phyloP scores from a whole-genome alignment of 2,888 invertebrate species.

The Celastrina argiolus region DNA sequence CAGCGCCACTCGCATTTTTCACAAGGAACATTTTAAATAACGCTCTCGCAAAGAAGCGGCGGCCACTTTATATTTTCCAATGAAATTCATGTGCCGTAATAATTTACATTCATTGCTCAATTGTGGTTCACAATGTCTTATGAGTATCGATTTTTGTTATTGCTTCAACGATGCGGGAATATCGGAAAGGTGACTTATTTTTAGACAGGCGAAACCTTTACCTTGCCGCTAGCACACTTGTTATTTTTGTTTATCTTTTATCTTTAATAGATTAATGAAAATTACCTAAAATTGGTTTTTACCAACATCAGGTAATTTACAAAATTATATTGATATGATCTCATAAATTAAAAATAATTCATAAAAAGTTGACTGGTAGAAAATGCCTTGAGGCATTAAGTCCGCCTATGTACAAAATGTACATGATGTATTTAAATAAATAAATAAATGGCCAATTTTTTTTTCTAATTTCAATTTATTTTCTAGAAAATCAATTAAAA shows the following conservation, averaged over 20 bases:
- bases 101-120: slow-evolving; percentile 36
- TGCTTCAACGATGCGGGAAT: background rate
- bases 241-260: background rate
- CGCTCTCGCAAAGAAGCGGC: slow-evolving; percentile 55
- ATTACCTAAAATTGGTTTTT: no score
- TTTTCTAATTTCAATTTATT: no score
- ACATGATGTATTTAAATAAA: no score
- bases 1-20: slow-evolving; percentile 44
- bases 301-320: no score
- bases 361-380: no score
- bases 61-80: slow-evolving; percentile 62
- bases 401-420: no score
- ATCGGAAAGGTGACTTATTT: slow-evolving; percentile 1
- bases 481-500: no score
- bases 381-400: no score
- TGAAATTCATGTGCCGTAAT: slow-evolving; percentile 53
- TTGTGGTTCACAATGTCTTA: slow-evolving; percentile 44
- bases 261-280: no score
- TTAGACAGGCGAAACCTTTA: background rate
- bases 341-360: no score
- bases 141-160: slow-evolving; percentile 12
- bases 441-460: no score
- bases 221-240: background rate
- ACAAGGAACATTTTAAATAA: slow-evolving; percentile 56
- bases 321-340: no score